A percentile compares a stretch with the other conserved stretches of the same genome.
These are phyloP conservation scores for Lagopus muta DNA, from an alignment of 2,113 vertebrate genomes.

Conservation along the genomic window DNA sequence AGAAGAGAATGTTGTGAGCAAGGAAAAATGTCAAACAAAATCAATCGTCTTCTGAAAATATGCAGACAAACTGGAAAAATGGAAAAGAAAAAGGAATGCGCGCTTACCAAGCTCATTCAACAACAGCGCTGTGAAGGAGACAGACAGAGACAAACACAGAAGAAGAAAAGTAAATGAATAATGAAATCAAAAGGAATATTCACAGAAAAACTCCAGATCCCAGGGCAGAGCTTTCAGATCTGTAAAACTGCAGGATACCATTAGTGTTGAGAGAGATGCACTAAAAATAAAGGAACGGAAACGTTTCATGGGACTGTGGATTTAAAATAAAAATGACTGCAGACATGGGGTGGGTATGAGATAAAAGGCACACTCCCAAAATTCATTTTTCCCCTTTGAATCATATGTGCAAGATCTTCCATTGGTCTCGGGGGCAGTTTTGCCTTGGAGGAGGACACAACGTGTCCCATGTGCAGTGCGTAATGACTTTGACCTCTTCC, in stretches of 20 bases:
- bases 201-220: slow-evolving; percentile 78
- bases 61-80: slow-evolving; percentile 52
- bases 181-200: slow-evolving; percentile 81
- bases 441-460: slow-evolving; percentile 29
- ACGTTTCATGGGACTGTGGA: not conserved
- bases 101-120: slow-evolving; percentile 90
- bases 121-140: slow-evolving; percentile 87
- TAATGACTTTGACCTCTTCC: slow-evolving; percentile 38
- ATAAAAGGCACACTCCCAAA: slow-evolving; percentile 26
- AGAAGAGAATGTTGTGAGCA: slow-evolving; percentile 34
- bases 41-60: slow-evolving; percentile 18
- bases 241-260: slow-evolving; percentile 59
- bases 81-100: slow-evolving; percentile 76
- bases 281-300: slow-evolving; percentile 36
- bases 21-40: slow-evolving; percentile 45
- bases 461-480: not conserved
- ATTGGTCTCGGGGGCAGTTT: slow-evolving; percentile 24
- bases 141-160: slow-evolving; percentile 86
- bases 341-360: not conserved
- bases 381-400: slow-evolving; percentile 43
- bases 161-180: slow-evolving; percentile 86
- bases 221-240: slow-evolving; percentile 59
- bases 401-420: slow-evolving; percentile 49
- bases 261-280: slow-evolving; percentile 42
- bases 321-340: slow-evolving; percentile 30